Conservation (phyloP, 2,888 invertebrate genomes). For the Drosophila silvestris region DNA sequence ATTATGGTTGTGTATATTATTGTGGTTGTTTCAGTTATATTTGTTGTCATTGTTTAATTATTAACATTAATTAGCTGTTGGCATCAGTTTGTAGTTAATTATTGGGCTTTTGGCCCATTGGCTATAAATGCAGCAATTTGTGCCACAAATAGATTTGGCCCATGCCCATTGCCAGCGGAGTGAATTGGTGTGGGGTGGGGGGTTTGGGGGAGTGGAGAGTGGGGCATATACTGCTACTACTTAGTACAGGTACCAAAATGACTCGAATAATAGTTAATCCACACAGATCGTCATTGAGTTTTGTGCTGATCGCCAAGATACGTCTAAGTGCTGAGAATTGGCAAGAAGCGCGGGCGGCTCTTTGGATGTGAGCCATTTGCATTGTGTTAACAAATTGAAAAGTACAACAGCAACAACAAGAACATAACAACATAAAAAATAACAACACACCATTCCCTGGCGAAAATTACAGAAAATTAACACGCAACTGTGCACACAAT, state of each 20-base stretch:
- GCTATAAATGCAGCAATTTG: slow-evolving; percentile 50
- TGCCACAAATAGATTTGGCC: slow-evolving; percentile 53
- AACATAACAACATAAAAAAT: slow-evolving; percentile 22
- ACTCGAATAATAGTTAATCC: slow-evolving; percentile 67
- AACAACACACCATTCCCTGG: slow-evolving; percentile 40
- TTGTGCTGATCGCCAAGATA: slow-evolving; percentile 24
- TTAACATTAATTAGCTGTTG: slow-evolving; percentile 35
- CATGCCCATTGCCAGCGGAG: slow-evolving; percentile 40
- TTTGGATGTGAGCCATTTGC: slow-evolving; percentile 56
- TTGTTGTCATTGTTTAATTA: slow-evolving; percentile 25
- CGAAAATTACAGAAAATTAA: slow-evolving; percentile 74
- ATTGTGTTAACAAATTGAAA: slow-evolving; percentile 51
- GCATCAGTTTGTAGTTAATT: slow-evolving; percentile 46
- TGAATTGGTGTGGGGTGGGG: slow-evolving; percentile 5
- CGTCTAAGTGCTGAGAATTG: slow-evolving; percentile 33
- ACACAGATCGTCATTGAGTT: slow-evolving; percentile 46
- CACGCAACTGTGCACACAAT: slow-evolving; percentile 80
- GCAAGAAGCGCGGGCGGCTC: slow-evolving; percentile 21
- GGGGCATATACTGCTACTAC: neutral
- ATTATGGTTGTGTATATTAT: neutral
- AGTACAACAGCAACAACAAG: slow-evolving; percentile 18
- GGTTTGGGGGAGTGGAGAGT: neutral
- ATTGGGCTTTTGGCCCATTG: slow-evolving; percentile 46
- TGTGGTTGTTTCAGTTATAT: neutral
- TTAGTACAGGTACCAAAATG: slow-evolving; percentile 14